A percentile compares a stretch with the other conserved stretches of the same genome.
Evolutionary conservation across 1,140 invertebrate genomes (phyloP).

Genomic region (Apolygus lucorum): DNA sequence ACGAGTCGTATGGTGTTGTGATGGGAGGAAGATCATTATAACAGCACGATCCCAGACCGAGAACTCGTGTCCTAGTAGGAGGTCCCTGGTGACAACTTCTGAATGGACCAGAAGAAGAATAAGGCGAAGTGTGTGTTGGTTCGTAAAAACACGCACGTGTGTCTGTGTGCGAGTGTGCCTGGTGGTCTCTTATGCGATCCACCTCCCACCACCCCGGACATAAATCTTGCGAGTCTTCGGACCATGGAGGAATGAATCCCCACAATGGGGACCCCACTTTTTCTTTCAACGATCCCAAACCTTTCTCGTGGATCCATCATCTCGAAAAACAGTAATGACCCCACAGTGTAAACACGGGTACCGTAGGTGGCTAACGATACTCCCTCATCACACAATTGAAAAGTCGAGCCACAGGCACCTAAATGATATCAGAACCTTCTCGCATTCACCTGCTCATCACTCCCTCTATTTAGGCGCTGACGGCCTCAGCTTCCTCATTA

Average conservation of each 20-base stretch:
- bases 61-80: background rate
- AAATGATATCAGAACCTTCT: background rate
- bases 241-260: background rate
- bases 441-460: background rate
- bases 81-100: background rate
- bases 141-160: too few species aligned
- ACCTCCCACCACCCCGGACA: background rate
- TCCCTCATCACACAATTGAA: background rate
- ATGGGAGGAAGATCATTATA: too few species aligned
- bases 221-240: background rate
- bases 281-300: background rate
- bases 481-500: background rate
- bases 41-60: background rate
- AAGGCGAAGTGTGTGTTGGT: too few species aligned
- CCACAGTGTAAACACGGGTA: background rate
- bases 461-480: background rate
- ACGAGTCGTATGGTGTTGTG: too few species aligned
- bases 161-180: too few species aligned
- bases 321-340: background rate
- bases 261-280: background rate
- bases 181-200: background rate
- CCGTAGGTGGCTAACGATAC: background rate
- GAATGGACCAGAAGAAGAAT: too few species aligned
- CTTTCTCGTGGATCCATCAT: background rate
- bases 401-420: background rate